Conservation (phyloP, 1,140 invertebrate genomes). For the Lanistes nyassanus region DNA sequence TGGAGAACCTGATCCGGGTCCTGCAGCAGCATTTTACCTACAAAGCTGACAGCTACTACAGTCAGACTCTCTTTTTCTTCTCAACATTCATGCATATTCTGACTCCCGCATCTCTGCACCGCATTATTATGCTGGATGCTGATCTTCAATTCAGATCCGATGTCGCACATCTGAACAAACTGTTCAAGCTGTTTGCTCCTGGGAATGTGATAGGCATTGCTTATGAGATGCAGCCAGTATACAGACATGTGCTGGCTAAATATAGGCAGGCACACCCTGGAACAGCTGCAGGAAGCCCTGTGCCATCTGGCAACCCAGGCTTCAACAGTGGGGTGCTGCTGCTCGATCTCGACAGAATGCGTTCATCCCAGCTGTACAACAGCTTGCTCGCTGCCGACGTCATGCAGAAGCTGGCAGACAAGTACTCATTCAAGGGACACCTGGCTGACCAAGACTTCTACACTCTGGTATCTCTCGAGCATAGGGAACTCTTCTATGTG, state of each 20-base stretch:
- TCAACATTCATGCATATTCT: slow-evolving; percentile 81
- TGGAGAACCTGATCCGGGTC: neutral
- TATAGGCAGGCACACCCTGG: slow-evolving; percentile 75
- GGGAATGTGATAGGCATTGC: slow-evolving; percentile 79
- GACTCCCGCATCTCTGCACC: slow-evolving; percentile 70
- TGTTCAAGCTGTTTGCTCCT: slow-evolving; percentile 76
- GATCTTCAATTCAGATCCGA: slow-evolving; percentile 83
- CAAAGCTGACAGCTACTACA: slow-evolving; percentile 52
- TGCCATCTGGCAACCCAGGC: slow-evolving; percentile 76
- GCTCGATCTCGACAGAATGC: slow-evolving; percentile 77
- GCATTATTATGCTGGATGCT: slow-evolving; percentile 81
- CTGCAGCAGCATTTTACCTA: neutral
- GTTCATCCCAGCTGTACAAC: slow-evolving; percentile 72
- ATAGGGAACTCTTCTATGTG: slow-evolving; percentile 79
- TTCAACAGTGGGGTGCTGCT: slow-evolving; percentile 86
- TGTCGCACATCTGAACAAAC: slow-evolving; percentile 74
- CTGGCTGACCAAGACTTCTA: slow-evolving; percentile 91
- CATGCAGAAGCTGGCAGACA: slow-evolving; percentile 73
- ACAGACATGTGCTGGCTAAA: slow-evolving; percentile 79
- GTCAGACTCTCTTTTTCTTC: slow-evolving; percentile 83
- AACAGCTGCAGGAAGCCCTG: slow-evolving; percentile 73
- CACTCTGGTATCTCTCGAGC: slow-evolving; percentile 79
- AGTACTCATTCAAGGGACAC: slow-evolving; percentile 81
- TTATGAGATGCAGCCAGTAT: slow-evolving; percentile 83
- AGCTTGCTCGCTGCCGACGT: slow-evolving; percentile 71